These are phyloP conservation scores for Pheosia tremula DNA, from an alignment of 2,888 invertebrate genomes.

Conservation along the genomic window DNA sequence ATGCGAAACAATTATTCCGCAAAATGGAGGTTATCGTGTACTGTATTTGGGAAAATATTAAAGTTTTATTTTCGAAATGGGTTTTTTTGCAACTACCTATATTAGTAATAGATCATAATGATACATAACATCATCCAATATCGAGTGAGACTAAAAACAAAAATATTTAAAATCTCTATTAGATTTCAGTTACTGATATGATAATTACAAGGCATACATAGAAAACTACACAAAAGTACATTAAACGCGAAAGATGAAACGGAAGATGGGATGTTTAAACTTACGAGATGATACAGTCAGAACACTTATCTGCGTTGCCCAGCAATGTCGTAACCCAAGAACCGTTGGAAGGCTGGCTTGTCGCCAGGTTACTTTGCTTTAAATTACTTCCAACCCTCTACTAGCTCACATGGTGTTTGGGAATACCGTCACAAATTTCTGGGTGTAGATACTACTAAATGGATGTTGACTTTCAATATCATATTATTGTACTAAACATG, in stretches of 20 bases:
- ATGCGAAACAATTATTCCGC: conserved; percentile 19
- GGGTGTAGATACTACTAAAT: conserved; percentile 4
- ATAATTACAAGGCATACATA: neutral
- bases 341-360: conserved; percentile 62
- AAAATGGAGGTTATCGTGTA: neutral
- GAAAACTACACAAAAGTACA: neutral
- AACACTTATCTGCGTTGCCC: conserved; percentile 63
- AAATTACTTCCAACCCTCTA: conserved; percentile 63
- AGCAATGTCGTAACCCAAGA: conserved; percentile 63
- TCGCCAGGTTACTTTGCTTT: conserved; percentile 72
- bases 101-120: no score
- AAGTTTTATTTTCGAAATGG: neutral
- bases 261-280: conserved; percentile 45
- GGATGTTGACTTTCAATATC: neutral
- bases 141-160: no score
- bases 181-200: no score
- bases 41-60: neutral
- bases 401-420: conserved; percentile 48
- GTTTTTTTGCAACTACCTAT: neutral
- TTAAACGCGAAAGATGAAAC: conserved; percentile 31
- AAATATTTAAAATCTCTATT: no score
- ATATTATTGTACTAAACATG: neutral
- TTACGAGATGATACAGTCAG: conserved; percentile 56
- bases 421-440: conserved; percentile 40
- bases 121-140: no score